These are phyloP conservation scores for Crossaster papposus DNA, from an alignment of 53 echinoderm and acorn worm genomes.

Conservation along the genomic window DNA sequence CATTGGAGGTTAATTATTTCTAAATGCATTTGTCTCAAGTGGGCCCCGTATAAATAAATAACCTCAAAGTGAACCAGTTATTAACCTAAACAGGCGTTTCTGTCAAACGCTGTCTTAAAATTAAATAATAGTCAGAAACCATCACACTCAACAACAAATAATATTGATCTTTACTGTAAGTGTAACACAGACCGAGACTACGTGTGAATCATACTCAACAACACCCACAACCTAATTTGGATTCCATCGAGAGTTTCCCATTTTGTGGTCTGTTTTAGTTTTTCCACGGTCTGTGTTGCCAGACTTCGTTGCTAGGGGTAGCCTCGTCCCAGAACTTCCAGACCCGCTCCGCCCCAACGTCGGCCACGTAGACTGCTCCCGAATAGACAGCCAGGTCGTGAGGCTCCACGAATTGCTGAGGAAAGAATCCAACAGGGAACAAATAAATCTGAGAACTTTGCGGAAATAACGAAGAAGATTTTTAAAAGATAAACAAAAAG, in stretches of 20 bases:
- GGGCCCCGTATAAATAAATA: no score
- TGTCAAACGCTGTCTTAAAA: background rate
- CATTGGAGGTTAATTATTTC: no score
- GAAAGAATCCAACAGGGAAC: no score
- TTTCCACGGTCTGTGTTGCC: constrained; percentile 33
- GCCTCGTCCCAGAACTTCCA: constrained; percentile 81
- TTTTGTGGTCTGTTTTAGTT: background rate
- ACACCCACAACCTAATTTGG: background rate
- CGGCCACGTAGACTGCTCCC: constrained; percentile 83
- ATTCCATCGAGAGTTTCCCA: background rate
- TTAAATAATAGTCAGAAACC: background rate
- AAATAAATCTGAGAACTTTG: background rate
- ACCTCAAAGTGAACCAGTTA: no score
- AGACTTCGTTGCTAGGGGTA: constrained; percentile 44
- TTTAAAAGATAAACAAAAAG: background rate
- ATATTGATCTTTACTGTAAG: no score
- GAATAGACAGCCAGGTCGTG: constrained; percentile 87
- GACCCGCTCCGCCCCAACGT: constrained; percentile 78
- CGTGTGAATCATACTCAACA: background rate
- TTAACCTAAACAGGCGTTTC: no score
- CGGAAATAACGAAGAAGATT: background rate
- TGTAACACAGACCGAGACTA: no score
- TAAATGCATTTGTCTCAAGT: no score
- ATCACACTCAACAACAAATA: background rate
- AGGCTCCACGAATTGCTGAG: constrained; percentile 79